phyloP scores from a whole-genome alignment of 2,888 invertebrate species.

The Agonopterix alstromeriana region DNA sequence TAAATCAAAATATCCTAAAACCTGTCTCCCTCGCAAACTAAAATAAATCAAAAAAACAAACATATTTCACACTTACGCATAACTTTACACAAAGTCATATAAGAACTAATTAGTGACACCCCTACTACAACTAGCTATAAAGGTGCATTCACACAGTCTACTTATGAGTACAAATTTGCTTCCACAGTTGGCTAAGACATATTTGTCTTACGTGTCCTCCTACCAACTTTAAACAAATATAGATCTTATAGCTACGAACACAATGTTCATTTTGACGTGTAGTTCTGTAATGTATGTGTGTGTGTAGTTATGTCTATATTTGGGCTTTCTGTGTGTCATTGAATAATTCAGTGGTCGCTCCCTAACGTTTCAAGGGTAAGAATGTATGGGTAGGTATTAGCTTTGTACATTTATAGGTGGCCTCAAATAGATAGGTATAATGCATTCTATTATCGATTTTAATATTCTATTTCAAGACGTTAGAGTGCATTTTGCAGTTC shows the following conservation, averaged over 20 bases:
- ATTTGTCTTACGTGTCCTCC: conserved; percentile 65
- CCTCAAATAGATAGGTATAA: conserved; percentile 31
- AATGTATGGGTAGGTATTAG: conserved; percentile 54
- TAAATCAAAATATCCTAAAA: no score
- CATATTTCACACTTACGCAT: conserved; percentile 22
- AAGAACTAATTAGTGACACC: conserved; percentile 50
- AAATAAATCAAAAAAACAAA: not conserved
- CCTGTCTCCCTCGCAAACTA: no score
- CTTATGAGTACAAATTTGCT: conserved; percentile 68
- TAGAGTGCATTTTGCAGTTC: conserved; percentile 3
- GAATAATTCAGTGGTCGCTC: conserved; percentile 74
- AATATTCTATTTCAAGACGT: conserved; percentile 27
- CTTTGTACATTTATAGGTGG: conserved; percentile 36
- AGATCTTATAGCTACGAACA: conserved; percentile 40
- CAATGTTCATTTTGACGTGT: conserved; percentile 49
- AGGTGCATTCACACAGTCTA: conserved; percentile 66
- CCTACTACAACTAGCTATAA: conserved; percentile 39
- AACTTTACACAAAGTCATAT: conserved; percentile 27
- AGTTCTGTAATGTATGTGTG: conserved; percentile 35
- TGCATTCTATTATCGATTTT: conserved; percentile 41
- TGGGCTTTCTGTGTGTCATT: conserved; percentile 70
- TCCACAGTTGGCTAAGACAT: conserved; percentile 60
- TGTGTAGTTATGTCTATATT: conserved; percentile 67
- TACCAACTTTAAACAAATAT: conserved; percentile 52
- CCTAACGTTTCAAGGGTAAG: conserved; percentile 73